Evolutionary conservation across 1,140 invertebrate species (phyloP).

Genomic region (Plectus sambesii): DNA sequence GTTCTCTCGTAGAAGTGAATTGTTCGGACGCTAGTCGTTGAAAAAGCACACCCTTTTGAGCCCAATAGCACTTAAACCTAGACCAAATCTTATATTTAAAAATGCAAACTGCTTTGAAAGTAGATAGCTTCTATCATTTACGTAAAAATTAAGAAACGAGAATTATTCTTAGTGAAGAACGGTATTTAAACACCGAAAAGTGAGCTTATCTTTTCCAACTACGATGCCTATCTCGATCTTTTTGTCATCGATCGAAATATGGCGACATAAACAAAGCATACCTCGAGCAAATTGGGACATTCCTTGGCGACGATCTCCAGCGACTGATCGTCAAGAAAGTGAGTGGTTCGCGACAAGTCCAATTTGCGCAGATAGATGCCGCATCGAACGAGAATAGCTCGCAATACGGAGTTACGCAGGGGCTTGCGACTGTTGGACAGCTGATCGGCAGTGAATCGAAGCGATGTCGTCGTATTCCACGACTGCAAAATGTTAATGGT

Average conservation of each 20-base stretch:
- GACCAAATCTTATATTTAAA: too few species aligned
- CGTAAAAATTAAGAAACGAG: too few species aligned
- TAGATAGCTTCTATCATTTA: too few species aligned
- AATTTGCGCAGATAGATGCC: constrained; percentile 28
- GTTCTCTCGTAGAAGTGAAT: too few species aligned
- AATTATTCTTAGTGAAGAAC: too few species aligned
- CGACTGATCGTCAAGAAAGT: constrained; percentile 37
- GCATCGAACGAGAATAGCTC: constrained; percentile 31
- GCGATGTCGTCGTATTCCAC: constrained; percentile 25
- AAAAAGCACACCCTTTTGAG: too few species aligned
- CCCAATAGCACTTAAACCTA: too few species aligned
- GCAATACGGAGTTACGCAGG: constrained; percentile 31
- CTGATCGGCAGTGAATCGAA: constrained; percentile 21
- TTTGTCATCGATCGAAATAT: background rate
- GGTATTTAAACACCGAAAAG: too few species aligned
- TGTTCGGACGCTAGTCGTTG: too few species aligned
- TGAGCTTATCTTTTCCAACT: too few species aligned
- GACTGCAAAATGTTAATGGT: constrained; percentile 25
- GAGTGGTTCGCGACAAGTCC: constrained; percentile 30
- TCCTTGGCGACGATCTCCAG: constrained; percentile 30
- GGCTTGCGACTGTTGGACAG: constrained; percentile 31
- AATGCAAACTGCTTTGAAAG: too few species aligned
- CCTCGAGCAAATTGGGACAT: constrained; percentile 33
- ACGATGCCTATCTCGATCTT: too few species aligned
- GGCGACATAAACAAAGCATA: constrained; percentile 7